Evolutionary conservation across 2,113 vertebrate genomes (phyloP).

Genomic region (Onychorhynchus coronatus): DNA sequence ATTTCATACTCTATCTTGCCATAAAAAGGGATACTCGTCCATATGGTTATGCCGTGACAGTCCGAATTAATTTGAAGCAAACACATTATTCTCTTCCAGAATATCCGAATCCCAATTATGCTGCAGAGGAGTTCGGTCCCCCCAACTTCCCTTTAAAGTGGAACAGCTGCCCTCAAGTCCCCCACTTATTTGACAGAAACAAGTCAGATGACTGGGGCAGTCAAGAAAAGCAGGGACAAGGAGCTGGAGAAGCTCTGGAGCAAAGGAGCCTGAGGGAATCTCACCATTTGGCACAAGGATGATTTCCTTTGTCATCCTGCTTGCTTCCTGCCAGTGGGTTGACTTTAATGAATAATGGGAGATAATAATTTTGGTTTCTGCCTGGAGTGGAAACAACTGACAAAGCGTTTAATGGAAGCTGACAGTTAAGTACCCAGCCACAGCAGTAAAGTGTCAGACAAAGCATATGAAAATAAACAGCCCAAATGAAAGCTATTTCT

Average conservation of each 20-base stretch:
- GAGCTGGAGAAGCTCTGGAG: not conserved
- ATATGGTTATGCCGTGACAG: not conserved
- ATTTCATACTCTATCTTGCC: not conserved
- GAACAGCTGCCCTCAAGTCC: not conserved
- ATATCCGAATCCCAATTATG: not conserved
- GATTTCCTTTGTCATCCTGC: slow-evolving; percentile 54
- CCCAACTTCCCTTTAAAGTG: not conserved
- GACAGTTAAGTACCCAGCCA: slow-evolving; percentile 72
- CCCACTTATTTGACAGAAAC: not conserved
- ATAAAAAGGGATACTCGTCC: not conserved
- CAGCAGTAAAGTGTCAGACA: slow-evolving; percentile 66
- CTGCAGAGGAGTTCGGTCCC: not conserved
- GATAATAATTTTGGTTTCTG: slow-evolving; percentile 47
- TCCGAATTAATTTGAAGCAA: not conserved
- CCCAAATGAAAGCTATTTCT: slow-evolving; percentile 70
- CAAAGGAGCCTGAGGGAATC: not conserved
- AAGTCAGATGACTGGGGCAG: not conserved
- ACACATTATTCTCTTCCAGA: not conserved
- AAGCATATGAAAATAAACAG: slow-evolving; percentile 75
- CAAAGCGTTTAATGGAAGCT: slow-evolving; percentile 65
- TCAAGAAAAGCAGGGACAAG: not conserved
- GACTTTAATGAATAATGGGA: slow-evolving; percentile 44
- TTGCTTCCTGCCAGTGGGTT: not conserved
- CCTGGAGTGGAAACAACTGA: slow-evolving; percentile 45
- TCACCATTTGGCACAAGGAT: not conserved